Evolutionary conservation across 2,888 invertebrate species (phyloP).

Genomic region (Gari tellinella): DNA sequence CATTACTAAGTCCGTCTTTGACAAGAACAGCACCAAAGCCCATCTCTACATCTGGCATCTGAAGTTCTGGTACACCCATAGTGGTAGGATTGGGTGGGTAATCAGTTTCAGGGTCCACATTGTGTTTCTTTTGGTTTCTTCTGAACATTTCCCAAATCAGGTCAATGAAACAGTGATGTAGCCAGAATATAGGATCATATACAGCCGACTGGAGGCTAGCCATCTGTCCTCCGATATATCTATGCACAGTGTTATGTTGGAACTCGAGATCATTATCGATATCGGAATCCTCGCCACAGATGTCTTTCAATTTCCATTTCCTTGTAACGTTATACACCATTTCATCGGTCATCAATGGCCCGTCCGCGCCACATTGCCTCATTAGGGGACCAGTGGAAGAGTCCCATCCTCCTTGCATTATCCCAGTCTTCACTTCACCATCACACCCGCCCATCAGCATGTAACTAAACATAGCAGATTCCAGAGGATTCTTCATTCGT

Average conservation of each 20-base stretch:
- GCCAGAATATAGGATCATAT: conserved; percentile 73
- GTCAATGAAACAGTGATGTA: conserved; percentile 71
- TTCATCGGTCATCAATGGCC: conserved; percentile 58
- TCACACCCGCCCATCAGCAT: conserved; percentile 66
- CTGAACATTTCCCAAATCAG: conserved; percentile 73
- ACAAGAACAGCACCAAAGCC: conserved; percentile 68
- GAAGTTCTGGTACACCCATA: conserved; percentile 57
- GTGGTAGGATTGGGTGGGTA: conserved; percentile 56
- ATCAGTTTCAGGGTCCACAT: conserved; percentile 45
- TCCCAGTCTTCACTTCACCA: conserved; percentile 67
- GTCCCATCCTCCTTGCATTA: conserved; percentile 67
- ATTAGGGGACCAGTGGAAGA: conserved; percentile 64
- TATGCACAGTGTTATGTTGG: conserved; percentile 70
- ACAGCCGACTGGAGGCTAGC: conserved; percentile 66
- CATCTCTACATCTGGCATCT: conserved; percentile 62
- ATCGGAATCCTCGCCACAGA: conserved; percentile 63
- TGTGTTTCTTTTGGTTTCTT: conserved; percentile 44
- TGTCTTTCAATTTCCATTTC: conserved; percentile 34
- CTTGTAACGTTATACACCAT: conserved; percentile 61
- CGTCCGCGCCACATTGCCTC: conserved; percentile 67
- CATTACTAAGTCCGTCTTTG: conserved; percentile 62
- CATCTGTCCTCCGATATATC: conserved; percentile 75
- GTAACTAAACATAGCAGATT: conserved; percentile 68
- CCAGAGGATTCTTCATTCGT: conserved; percentile 51
- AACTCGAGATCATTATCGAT: conserved; percentile 66